Evolutionary conservation across 2,113 vertebrate genomes (phyloP).

Genomic region (Irena cyanogastra): DNA sequence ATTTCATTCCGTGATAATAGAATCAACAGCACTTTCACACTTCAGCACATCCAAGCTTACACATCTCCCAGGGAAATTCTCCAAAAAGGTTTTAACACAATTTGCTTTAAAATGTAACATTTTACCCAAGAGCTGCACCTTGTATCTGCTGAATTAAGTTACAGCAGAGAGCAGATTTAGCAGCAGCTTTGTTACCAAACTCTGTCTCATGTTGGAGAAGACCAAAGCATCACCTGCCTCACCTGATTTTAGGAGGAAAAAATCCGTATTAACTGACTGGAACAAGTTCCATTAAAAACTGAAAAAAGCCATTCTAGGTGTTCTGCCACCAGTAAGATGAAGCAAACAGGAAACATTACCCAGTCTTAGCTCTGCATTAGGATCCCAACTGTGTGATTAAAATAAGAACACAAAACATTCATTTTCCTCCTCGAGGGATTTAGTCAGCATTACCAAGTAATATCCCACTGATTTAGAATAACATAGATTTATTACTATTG

Average conservation of each 20-base stretch:
- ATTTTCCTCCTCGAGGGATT: neutral
- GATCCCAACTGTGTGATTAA: neutral
- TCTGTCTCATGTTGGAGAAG: neutral
- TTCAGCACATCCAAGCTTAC: neutral
- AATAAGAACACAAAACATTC: neutral
- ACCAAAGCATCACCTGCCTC: neutral
- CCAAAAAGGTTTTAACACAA: neutral
- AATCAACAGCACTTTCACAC: neutral
- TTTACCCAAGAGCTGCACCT: neutral
- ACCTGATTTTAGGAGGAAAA: neutral
- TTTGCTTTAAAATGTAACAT: neutral
- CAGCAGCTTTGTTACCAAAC: neutral
- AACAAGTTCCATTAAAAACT: neutral
- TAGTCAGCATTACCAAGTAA: neutral
- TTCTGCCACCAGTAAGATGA: neutral
- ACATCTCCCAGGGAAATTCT: neutral
- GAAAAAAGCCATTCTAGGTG: neutral
- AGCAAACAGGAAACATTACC: neutral
- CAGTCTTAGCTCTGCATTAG: neutral
- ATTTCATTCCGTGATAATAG: neutral
- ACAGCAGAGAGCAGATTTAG: neutral
- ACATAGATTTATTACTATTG: neutral
- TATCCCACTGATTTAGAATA: neutral
- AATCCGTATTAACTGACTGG: neutral
- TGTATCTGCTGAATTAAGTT: neutral